Evolutionary conservation across 2,797 vertebrate species (phyloP).

Genomic region (Alosa sapidissima): DNA sequence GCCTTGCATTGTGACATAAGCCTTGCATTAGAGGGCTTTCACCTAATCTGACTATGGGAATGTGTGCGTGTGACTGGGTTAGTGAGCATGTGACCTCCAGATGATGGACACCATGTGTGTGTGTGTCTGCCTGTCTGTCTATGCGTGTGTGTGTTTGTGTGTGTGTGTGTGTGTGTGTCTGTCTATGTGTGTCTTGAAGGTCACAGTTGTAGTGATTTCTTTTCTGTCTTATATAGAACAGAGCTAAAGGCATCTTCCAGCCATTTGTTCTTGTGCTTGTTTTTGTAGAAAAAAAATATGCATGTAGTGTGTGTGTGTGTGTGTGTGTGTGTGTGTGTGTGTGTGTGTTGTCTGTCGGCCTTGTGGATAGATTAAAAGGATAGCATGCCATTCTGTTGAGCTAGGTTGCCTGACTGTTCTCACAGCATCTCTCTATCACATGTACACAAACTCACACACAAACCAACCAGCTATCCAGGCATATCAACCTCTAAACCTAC

Average conservation of each 20-base stretch:
- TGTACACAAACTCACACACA: neutral
- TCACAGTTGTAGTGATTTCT: neutral
- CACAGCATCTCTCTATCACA: neutral
- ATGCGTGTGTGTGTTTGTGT: neutral
- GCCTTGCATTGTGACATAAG: neutral
- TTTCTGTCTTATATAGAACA: neutral
- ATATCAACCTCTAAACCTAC: no score
- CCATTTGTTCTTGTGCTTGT: neutral
- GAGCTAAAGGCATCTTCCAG: slow-evolving; percentile 1
- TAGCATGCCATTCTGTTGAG: slow-evolving; percentile 34
- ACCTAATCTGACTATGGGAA: neutral
- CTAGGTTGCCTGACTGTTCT: neutral
- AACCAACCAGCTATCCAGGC: no score
- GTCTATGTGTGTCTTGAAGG: neutral
- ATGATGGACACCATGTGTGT: neutral
- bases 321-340: neutral
- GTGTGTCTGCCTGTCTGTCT: neutral
- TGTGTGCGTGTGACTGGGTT: neutral
- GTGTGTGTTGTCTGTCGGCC: neutral
- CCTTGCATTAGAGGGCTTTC: neutral
- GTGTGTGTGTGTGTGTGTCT: slow-evolving; percentile 1
- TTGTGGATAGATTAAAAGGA: neutral
- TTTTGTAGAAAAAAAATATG: no score
- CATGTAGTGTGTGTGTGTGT: neutral
- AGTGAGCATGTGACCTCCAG: neutral